Evolutionary conservation across 2,797 vertebrate species (phyloP).

Genomic region (Cynodonichthys magdalenae): DNA sequence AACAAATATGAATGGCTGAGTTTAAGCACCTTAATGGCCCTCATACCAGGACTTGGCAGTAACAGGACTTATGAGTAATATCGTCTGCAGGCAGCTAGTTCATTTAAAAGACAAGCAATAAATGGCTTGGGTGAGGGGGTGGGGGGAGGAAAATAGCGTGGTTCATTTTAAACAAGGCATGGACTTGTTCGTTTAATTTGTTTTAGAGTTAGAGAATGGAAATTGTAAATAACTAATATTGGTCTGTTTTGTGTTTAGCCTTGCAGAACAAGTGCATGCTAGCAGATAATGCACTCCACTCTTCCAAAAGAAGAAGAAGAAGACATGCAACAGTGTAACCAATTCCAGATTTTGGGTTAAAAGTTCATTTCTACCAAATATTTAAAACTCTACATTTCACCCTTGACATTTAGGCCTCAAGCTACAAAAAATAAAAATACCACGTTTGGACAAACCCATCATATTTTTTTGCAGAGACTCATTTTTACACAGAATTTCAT

Average conservation of each 20-base stretch:
- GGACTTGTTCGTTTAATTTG: constrained; percentile 80
- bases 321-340: constrained; percentile 27
- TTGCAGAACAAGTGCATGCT: constrained; percentile 39
- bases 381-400: constrained; percentile 45
- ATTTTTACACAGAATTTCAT: constrained; percentile 32
- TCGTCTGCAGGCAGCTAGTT: constrained; percentile 76
- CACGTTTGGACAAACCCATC: constrained; percentile 18
- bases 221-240: constrained; percentile 76
- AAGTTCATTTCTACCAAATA: constrained; percentile 50
- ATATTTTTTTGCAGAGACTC: constrained; percentile 42
- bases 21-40: constrained; percentile 82
- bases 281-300: constrained; percentile 32
- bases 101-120: constrained; percentile 79
- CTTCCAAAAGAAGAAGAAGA: not conserved
- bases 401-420: constrained; percentile 53
- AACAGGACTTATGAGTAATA: constrained; percentile 76
- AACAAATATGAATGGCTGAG: constrained; percentile 80
- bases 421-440: constrained; percentile 36
- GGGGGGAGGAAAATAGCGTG: constrained; percentile 36
- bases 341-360: constrained; percentile 59
- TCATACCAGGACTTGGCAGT: constrained; percentile 79
- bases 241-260: constrained; percentile 47
- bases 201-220: constrained; percentile 57
- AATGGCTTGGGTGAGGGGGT: constrained; percentile 62
- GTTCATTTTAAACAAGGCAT: constrained; percentile 71